Base-by-base conservation (phyloP, 2,888 invertebrate genomes). In the Sussaba pulchella region DNA sequence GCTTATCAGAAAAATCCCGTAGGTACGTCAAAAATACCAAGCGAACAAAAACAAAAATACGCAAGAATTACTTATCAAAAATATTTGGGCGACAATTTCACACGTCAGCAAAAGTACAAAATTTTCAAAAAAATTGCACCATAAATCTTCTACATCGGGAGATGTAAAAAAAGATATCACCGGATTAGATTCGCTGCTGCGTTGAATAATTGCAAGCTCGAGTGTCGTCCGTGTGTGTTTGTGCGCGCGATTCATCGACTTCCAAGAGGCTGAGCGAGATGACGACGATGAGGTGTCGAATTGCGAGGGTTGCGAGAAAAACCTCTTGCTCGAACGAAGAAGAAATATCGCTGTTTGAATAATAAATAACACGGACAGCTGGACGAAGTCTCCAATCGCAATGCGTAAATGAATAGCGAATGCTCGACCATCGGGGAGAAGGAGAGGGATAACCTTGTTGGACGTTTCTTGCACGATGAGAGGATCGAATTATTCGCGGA, bases 401-500 rank as follows among this genome's bases (percentile, higher is more conserved):
- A 54, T 26, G 26, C 24, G n/a, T n/a, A 54, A 14, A 26, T n/a
- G 10, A 26, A n/a, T 54, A 3, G 12, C 24, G 2, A 26, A 1
- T 24, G 26, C 26, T 52, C 21, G 50, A 21, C 4, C 50, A 24
- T 10, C 24, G 50, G 12, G 50, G n/a, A n/a, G n/a, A n/a, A n/a
- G n/a, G n/a, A n/a, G n/a, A n/a, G 31, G 31, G 6, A 26, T 12
- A 26, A 54, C 24, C n/a, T 54, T 24, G 10, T 31, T 26, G 14
- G 24, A 54, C n/a, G 26, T 14, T 54, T 54, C 54, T 54, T 41
- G 24, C 41, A 8, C 41, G 21, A 3, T 21, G 54, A 24, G 6
- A 54, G 54, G 26, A 57, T 43, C 63, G 26, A 43, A 63, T 43
- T 43, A 43, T 43, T 21, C 41, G 63, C 26, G 5, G 43, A n/a